Conservation (phyloP, 2,113 vertebrate genomes). For the Phyllostomus discolor region DNA sequence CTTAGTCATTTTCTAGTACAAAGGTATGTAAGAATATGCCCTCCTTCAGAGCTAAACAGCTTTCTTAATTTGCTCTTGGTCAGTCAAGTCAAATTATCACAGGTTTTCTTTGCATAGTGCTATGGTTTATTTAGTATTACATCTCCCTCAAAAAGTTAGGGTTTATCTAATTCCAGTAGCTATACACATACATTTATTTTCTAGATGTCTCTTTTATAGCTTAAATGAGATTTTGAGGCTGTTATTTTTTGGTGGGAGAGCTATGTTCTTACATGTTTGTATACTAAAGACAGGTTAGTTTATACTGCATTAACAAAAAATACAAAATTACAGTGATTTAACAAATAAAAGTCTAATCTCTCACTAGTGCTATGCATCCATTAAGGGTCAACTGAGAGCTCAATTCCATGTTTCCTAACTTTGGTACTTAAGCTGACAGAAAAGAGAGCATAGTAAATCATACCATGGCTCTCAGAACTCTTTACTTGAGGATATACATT, state of each 20-base stretch:
- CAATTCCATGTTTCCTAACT: not conserved
- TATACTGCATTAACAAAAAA: not conserved
- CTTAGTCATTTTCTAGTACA: not conserved
- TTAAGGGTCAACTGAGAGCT: not conserved
- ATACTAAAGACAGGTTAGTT: not conserved
- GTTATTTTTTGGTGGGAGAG: not conserved
- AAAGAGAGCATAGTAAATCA: not conserved
- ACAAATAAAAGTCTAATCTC: not conserved
- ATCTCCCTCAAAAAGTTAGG: not conserved
- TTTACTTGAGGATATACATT: not conserved
- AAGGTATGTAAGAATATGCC: not conserved
- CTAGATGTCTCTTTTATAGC: not conserved
- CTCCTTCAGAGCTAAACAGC: not conserved
- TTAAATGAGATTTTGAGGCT: not conserved
- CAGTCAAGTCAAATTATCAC: not conserved
- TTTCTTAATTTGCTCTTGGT: not conserved
- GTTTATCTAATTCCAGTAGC: not conserved
- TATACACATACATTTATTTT: not conserved
- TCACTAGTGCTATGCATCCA: not conserved
- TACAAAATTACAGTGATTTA: not conserved
- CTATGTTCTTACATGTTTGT: not conserved
- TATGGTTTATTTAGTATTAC: not conserved
- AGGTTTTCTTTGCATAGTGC: not conserved
- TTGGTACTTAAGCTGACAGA: not conserved
- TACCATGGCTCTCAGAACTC: not conserved